These are phyloP conservation scores for Graphium colonna DNA, from an alignment of 2,888 invertebrate genomes.

Conservation along the genomic window DNA sequence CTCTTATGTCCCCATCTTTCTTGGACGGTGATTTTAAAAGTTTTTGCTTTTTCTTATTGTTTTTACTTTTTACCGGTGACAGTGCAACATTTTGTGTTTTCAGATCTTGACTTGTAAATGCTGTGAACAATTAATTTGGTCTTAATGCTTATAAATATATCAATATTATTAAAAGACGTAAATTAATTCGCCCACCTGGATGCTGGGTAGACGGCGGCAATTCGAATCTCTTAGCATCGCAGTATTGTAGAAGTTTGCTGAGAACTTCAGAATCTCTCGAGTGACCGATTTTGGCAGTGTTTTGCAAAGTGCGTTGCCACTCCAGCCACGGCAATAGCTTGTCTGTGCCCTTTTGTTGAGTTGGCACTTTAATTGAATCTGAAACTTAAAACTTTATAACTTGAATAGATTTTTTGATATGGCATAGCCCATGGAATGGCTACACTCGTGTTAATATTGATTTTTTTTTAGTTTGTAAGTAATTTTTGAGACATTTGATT, in stretches of 20 bases:
- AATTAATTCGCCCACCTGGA: constrained; percentile 47
- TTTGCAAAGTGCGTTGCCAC: constrained; percentile 70
- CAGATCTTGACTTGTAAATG: constrained; percentile 43
- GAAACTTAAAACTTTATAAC: too few species aligned
- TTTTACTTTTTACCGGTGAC: constrained; percentile 41
- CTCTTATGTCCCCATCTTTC: constrained; percentile 77
- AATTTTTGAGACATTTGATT: too few species aligned
- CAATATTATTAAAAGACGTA: neutral
- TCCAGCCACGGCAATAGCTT: constrained; percentile 64
- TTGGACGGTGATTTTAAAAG: constrained; percentile 51
- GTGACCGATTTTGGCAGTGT: constrained; percentile 62
- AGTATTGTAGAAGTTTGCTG: constrained; percentile 64
- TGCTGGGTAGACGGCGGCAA: constrained; percentile 60
- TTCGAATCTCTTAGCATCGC: constrained; percentile 69
- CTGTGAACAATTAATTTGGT: constrained; percentile 35
- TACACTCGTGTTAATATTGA: too few species aligned
- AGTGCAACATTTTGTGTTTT: constrained; percentile 36
- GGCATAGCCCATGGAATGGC: too few species aligned
- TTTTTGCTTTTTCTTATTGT: constrained; percentile 47
- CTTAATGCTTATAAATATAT: neutral
- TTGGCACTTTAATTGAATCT: constrained; percentile 35
- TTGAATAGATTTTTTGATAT: too few species aligned
- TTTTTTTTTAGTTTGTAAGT: too few species aligned
- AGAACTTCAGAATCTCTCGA: constrained; percentile 67
- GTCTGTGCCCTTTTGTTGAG: constrained; percentile 26